Conservation (phyloP, 2,888 invertebrate species). For the Drosophila dives region DNA sequence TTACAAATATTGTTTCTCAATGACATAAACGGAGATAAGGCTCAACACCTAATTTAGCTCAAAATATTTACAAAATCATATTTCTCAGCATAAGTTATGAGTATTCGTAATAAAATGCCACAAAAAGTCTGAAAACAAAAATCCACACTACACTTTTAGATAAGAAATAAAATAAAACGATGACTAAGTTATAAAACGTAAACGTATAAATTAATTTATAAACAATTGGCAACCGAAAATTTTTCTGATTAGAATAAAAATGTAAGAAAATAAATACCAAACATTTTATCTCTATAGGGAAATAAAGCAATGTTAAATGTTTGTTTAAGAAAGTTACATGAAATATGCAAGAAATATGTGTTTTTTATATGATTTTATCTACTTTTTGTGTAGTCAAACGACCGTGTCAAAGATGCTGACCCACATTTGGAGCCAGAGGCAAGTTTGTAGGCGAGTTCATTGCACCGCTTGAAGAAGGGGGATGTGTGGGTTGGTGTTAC, state of each 20-base stretch:
- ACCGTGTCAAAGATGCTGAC: slow-evolving; percentile 23
- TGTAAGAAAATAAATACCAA: background rate
- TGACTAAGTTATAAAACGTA: slow-evolving; percentile 26
- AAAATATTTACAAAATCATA: slow-evolving; percentile 21
- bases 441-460: slow-evolving; percentile 42
- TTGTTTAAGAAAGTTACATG: slow-evolving; percentile 2
- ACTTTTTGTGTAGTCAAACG: background rate
- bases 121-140: background rate
- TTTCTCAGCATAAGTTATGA: slow-evolving; percentile 6
- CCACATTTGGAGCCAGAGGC: slow-evolving; percentile 32
- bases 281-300: slow-evolving; percentile 4
- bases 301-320: slow-evolving; percentile 2
- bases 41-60: background rate
- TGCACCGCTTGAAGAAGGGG: slow-evolving; percentile 28
- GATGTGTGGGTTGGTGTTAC: background rate
- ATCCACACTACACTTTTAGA: slow-evolving; percentile 5
- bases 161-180: slow-evolving; percentile 23
- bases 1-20: background rate
- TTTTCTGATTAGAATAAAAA: background rate
- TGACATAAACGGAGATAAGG: background rate
- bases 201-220: too few relatives aligned
- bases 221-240: slow-evolving; percentile 1
- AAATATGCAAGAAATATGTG: background rate
- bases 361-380: background rate
- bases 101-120: slow-evolving; percentile 21